Conservation (phyloP, 2,888 invertebrate genomes). For the Drosophila pseudotalamancana region DNA sequence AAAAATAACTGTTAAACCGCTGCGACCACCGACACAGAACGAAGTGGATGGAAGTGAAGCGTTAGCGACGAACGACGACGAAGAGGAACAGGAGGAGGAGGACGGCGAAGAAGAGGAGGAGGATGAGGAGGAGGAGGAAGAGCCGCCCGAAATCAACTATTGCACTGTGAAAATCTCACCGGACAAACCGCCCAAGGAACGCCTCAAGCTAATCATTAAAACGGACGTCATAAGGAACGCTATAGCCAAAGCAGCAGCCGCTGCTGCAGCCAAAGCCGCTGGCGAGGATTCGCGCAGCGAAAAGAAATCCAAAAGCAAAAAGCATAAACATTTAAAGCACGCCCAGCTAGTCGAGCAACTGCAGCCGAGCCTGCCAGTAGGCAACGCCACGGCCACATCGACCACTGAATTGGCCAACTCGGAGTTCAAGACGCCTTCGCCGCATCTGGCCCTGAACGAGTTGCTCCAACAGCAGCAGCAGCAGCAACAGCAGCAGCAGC, state of each 20-base stretch:
- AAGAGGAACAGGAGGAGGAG: slow-evolving; percentile 47
- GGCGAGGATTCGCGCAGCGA: slow-evolving; percentile 64
- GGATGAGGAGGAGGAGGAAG: slow-evolving; percentile 72
- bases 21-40: slow-evolving; percentile 64
- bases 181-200: slow-evolving; percentile 85
- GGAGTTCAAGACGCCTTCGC: slow-evolving; percentile 85
- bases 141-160: slow-evolving; percentile 83
- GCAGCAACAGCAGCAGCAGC: slow-evolving; percentile 26
- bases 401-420: slow-evolving; percentile 23
- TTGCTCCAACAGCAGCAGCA: slow-evolving; percentile 19
- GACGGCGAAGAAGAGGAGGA: slow-evolving; percentile 69
- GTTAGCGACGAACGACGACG: slow-evolving; percentile 24
- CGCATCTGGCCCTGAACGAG: slow-evolving; percentile 80
- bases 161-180: slow-evolving; percentile 84
- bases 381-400: not conserved
- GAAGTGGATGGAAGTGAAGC: slow-evolving; percentile 12
- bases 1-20: slow-evolving; percentile 78
- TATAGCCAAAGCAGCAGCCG: slow-evolving; percentile 82
- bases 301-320: slow-evolving; percentile 81
- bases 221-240: slow-evolving; percentile 83
- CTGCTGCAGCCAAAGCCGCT: slow-evolving; percentile 70
- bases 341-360: slow-evolving; percentile 28
- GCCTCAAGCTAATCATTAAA: slow-evolving; percentile 84
- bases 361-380: slow-evolving; percentile 7
- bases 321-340: slow-evolving; percentile 82